A percentile compares a stretch with the other conserved stretches of the same genome.
Evolutionary conservation across 2,888 invertebrate genomes (phyloP).

Genomic region (Eugnorisma glareosa): DNA sequence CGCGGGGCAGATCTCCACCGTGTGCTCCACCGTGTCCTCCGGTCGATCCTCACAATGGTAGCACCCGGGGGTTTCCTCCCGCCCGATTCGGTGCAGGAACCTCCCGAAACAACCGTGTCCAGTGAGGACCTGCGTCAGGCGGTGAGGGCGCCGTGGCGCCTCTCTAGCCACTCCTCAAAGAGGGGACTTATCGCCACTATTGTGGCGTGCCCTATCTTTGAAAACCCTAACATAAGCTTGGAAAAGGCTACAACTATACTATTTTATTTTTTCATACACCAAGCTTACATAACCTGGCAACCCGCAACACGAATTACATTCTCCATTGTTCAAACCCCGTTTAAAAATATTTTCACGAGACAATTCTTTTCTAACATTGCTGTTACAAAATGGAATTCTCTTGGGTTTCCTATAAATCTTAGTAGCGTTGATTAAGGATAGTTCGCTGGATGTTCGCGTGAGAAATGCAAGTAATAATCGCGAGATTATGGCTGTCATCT

Average conservation of each 20-base stretch:
- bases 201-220: no score
- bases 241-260: slow-evolving; percentile 21
- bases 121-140: no score
- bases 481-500: slow-evolving; percentile 61
- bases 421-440: slow-evolving; percentile 48
- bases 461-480: slow-evolving; percentile 68
- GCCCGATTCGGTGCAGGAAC: no score
- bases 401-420: slow-evolving; percentile 40
- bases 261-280: slow-evolving; percentile 45
- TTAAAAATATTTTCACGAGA: slow-evolving; percentile 51
- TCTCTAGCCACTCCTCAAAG: no score
- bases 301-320: slow-evolving; percentile 30
- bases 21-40: no score
- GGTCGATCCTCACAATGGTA: no score
- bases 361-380: slow-evolving; percentile 21
- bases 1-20: no score
- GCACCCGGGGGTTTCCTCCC: no score
- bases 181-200: no score
- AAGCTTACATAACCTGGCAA: slow-evolving; percentile 33
- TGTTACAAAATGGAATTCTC: slow-evolving; percentile 33
- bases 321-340: slow-evolving; percentile 47
- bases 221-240: slow-evolving; percentile 21
- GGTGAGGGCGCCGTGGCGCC: no score
- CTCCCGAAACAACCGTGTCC: no score
- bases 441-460: slow-evolving; percentile 56